Evolutionary conservation across 2,113 vertebrate species (phyloP), one percentile per base, ranked within the genome.

Genomic region (Microtus richardsoni): DNA sequence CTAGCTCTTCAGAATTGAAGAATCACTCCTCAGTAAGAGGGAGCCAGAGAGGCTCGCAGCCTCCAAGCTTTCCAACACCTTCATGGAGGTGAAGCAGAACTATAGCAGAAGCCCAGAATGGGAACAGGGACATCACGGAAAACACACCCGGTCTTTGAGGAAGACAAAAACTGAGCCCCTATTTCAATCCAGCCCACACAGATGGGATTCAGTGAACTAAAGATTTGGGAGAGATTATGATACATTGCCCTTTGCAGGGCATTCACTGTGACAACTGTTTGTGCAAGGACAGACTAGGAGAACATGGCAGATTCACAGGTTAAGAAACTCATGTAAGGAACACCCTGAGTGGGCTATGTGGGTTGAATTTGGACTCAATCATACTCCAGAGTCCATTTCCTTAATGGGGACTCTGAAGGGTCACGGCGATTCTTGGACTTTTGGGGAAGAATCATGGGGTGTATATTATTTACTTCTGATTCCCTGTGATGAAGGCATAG

Each of bases 321-420:
- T 84, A 74, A 90, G 73, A 91, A 70, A 92, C 79, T 95, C 60
- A 54, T 24, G 0, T 44, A 36, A 92, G 77, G 93, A 94, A 75
- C 87, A 86, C 26, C 62, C 52, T 5, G 62, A 68, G 82, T 91
- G 78, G 87, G 66, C 66, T 73, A 10, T 36, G 62, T 30, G 28
- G 36, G 71, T 73, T 85, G 91, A 91, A 95, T 94, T 77, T 86
- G 66, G 91, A 93, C 54, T 75, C 47, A 80, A 24, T 54, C 70
- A 79, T 73, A n/a, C 60, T 71, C 77, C 60, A 91, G 80, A 91
- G 41, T 30, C 44, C 75, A 47, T 39, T 71, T 64, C 36, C 58
- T 36, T 93, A 78, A 66, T 21, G 62, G 22, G 84, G 17, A 70
- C 49, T 88, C 77, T 80, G 58, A 88, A 88, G 66, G 77, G 82